Base-by-base conservation (phyloP, 2,888 invertebrate genomes). In the Herminia tarsipennalis region DNA sequence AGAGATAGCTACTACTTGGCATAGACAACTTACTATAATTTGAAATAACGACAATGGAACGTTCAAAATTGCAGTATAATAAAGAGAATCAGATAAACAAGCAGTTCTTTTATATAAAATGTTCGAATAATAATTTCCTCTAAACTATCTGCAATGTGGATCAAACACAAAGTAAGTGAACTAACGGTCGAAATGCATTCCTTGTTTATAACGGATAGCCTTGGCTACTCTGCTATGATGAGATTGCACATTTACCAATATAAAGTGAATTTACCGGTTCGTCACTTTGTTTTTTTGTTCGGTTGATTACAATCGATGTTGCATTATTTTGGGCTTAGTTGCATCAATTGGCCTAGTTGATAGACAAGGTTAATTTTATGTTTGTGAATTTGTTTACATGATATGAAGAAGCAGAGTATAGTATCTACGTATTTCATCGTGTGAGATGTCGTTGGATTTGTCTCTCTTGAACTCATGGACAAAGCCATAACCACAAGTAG, bases 151-250 rank as follows among this genome's bases (percentile, higher is more conserved):
- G 41, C 38, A 52, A 73, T 75, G 66, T 79, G 70, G 73, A 73
- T 75, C 74, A 68, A 66, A 64, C 14, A 34, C 9, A 34, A 27
- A 67, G 56, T 48, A 41, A 61, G 62, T 49, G 51, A 48, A 56
- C 65, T 81, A 81, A 81, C 81, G 74, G 79, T 73, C 41, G 40
- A 41, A 35, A 42, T 66, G 65, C 75, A 75, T 78, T 78, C 74
- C 75, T 69, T 65, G 38, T 66, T 69, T 70, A 62, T 65, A 64
- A 62, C 56, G 61, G 53, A 34, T 50, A 66, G 48, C 63, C 62
- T 66, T 67, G 62, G 58, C 48, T 30, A 40, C 40, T 43, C 39
- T 45, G 38, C 30, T 29, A 28, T 54, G 49, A 41, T 62, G 55
- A 70, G 46, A 57, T 58, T 61, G 64, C 58, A 44, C 38, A 59